Conservation (phyloP, 1,140 invertebrate species). For the Diabrotica undecimpunctata region DNA sequence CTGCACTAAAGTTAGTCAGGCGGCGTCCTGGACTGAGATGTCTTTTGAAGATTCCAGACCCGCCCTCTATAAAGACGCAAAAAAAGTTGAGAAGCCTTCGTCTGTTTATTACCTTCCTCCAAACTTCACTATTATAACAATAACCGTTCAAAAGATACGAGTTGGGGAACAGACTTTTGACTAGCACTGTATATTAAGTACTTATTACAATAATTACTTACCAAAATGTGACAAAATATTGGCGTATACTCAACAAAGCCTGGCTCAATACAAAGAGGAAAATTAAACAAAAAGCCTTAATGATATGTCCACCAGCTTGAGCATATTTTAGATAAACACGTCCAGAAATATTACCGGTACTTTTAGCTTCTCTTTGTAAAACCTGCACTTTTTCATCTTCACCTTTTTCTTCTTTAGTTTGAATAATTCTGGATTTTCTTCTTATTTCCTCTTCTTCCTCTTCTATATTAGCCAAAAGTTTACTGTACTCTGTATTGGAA, state of each 20-base stretch:
- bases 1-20: no score
- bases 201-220: constrained; percentile 46
- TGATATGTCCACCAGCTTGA: constrained; percentile 54
- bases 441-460: constrained; percentile 42
- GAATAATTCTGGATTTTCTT: neutral
- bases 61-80: no score
- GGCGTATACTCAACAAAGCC: constrained; percentile 59
- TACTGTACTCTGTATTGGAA: constrained; percentile 49
- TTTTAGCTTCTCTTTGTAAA: constrained; percentile 11
- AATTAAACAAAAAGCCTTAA: constrained; percentile 50
- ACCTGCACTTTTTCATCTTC: constrained; percentile 30
- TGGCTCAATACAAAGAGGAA: constrained; percentile 57
- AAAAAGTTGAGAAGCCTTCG: no score
- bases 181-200: no score
- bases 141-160: no score
- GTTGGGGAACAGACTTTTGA: no score
- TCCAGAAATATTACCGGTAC: constrained; percentile 16
- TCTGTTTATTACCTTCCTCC: no score
- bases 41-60: no score
- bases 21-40: no score
- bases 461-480: constrained; percentile 53
- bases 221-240: constrained; percentile 67
- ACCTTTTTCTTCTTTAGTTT: constrained; percentile 17
- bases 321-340: constrained; percentile 61
- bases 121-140: no score